These are phyloP conservation scores for Dilophus febrilis DNA, from an alignment of 2,888 invertebrate species.

Conservation along the genomic window DNA sequence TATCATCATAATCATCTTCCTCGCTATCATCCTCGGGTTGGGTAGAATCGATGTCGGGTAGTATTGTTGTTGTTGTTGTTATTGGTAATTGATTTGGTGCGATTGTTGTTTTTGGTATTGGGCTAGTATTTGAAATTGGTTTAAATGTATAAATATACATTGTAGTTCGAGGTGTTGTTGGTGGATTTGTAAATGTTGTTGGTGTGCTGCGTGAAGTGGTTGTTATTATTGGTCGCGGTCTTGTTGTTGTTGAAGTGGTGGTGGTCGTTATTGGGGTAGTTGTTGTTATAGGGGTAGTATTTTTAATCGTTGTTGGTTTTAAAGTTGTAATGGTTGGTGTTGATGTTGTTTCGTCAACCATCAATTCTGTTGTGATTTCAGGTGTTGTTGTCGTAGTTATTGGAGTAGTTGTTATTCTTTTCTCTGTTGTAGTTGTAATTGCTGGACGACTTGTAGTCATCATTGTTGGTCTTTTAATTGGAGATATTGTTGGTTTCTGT, in stretches of 20 bases:
- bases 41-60: conserved; percentile 10
- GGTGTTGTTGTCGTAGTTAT: too few relatives aligned
- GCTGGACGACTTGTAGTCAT: background rate
- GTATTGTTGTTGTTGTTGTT: conserved; percentile 23
- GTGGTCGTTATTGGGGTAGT: background rate
- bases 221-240: too few relatives aligned
- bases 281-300: too few relatives aligned
- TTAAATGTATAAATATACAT: background rate
- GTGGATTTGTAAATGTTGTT: too few relatives aligned
- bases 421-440: background rate
- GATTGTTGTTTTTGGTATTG: background rate
- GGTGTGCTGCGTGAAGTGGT: too few relatives aligned
- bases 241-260: background rate
- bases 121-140: background rate
- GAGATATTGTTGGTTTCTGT: background rate
- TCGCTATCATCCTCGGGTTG: background rate
- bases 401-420: too few relatives aligned
- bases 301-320: background rate
- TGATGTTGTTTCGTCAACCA: background rate
- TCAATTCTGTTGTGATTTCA: too few relatives aligned
- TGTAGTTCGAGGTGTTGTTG: background rate
- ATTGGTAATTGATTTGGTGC: conserved; percentile 15
- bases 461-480: background rate
- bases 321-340: background rate
- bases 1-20: too few relatives aligned